phyloP scores from a whole-genome alignment of 2,113 vertebrate species.

The Phylloscopus trochilus region DNA sequence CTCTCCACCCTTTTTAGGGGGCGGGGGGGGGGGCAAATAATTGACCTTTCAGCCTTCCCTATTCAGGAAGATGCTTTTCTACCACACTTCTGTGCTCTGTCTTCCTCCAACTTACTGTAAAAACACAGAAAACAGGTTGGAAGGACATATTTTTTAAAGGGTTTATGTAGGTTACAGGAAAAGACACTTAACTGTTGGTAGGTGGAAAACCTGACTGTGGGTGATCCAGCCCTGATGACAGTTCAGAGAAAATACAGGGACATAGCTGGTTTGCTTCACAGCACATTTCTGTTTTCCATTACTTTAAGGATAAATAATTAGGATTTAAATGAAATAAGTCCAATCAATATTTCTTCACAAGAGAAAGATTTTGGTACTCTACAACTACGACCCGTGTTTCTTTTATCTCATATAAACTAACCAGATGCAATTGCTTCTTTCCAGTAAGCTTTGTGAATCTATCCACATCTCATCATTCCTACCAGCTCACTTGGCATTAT shows the following conservation, averaged over 20 bases:
- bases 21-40: accelerated
- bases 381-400: constrained; percentile 4
- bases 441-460: constrained; percentile 11
- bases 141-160: neutral
- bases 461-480: neutral
- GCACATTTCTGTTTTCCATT: constrained; percentile 19
- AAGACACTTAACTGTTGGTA: neutral
- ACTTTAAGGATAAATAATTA: constrained; percentile 46
- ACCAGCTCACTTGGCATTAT: neutral
- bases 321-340: constrained; percentile 47
- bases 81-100: neutral
- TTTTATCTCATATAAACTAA: constrained; percentile 49
- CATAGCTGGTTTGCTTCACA: neutral
- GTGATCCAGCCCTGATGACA: neutral
- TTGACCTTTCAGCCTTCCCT: neutral
- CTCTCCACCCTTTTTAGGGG: neutral
- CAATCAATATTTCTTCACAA: constrained; percentile 35
- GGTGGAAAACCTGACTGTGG: neutral
- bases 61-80: neutral
- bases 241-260: neutral
- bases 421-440: constrained; percentile 39
- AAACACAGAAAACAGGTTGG: neutral
- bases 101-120: neutral
- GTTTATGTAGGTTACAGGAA: neutral
- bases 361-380: constrained; percentile 33